These are phyloP conservation scores for Limonius californicus DNA, from an alignment of 1,140 invertebrate genomes.

Conservation along the genomic window DNA sequence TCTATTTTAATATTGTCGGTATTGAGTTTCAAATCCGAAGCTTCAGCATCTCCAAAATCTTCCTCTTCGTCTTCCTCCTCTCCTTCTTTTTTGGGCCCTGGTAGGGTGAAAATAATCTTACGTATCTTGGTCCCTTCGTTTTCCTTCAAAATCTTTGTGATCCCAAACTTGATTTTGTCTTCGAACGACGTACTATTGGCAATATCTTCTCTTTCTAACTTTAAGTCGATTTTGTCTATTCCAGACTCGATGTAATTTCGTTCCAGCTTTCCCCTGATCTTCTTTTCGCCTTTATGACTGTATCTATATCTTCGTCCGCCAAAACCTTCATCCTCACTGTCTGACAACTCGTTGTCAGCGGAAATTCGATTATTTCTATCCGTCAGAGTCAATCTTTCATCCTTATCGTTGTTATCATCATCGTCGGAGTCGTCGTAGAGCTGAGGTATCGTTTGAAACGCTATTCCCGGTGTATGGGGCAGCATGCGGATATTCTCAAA, in stretches of 20 bases:
- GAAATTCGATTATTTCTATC: constrained; percentile 91
- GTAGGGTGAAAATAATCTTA: too few relatives aligned
- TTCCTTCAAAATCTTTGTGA: too few relatives aligned
- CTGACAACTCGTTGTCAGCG: constrained; percentile 94
- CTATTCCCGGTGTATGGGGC: constrained; percentile 96
- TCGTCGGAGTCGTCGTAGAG: constrained; percentile 77
- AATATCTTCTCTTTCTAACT: constrained; percentile 55
- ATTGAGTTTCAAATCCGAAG: too few relatives aligned
- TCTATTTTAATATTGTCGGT: too few relatives aligned
- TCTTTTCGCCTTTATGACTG: constrained; percentile 71
- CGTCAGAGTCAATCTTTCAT: constrained; percentile 85
- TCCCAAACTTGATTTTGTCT: too few relatives aligned
- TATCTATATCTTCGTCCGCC: constrained; percentile 77
- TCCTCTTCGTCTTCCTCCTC: too few relatives aligned
- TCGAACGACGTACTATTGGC: too few relatives aligned
- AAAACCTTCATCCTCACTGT: constrained; percentile 94
- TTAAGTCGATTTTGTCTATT: constrained; percentile 54
- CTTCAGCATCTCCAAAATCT: too few relatives aligned
- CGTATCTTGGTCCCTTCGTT: too few relatives aligned
- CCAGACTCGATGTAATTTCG: constrained; percentile 45
- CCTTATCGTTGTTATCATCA: constrained; percentile 86
- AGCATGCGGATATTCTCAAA: constrained; percentile 98
- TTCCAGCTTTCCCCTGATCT: constrained; percentile 72
- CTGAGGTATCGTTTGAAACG: constrained; percentile 92
- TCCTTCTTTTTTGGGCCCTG: too few relatives aligned